Evolutionary conservation across 2,113 vertebrate species (phyloP).

Genomic region (Dromiciops gliroides): DNA sequence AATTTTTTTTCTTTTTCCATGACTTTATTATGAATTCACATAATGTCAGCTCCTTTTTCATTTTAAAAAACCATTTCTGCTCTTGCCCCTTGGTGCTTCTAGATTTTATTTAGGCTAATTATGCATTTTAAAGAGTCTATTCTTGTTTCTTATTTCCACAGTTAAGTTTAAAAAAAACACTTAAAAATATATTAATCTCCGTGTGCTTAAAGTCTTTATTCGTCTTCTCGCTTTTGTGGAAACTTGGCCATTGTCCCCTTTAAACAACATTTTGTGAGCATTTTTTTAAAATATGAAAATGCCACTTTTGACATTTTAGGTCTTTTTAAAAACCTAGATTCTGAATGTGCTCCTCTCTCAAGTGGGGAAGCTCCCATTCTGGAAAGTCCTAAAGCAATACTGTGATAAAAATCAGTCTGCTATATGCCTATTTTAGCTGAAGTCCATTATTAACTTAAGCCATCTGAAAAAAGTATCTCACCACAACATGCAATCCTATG

Average conservation of each 20-base stretch:
- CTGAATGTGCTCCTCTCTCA: background rate
- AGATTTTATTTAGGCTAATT: conserved; percentile 73
- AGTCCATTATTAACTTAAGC: conserved; percentile 63
- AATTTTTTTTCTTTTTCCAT: conserved; percentile 81
- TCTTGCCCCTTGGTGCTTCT: conserved; percentile 71
- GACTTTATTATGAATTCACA: conserved; percentile 80
- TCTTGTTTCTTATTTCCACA: conserved; percentile 78
- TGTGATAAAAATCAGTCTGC: conserved; percentile 44
- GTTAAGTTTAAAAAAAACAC: no score
- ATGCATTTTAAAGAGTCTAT: conserved; percentile 70
- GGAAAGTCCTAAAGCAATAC: background rate
- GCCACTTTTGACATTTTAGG: conserved; percentile 29
- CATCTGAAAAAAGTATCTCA: conserved; percentile 55
- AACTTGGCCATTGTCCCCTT: conserved; percentile 52
- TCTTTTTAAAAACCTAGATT: conserved; percentile 30
- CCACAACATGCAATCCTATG: conserved; percentile 52
- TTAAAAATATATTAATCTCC: background rate
- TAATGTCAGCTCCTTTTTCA: conserved; percentile 80
- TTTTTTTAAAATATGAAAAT: conserved; percentile 51
- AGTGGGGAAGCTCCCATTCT: background rate
- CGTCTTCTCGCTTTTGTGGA: conserved; percentile 60
- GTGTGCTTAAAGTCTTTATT: conserved; percentile 59
- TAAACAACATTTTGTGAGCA: conserved; percentile 65
- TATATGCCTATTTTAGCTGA: conserved; percentile 44
- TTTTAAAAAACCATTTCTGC: conserved; percentile 76